Conservation (phyloP, 1,140 invertebrate genomes). For the Temnothorax curvispinosus region DNA sequence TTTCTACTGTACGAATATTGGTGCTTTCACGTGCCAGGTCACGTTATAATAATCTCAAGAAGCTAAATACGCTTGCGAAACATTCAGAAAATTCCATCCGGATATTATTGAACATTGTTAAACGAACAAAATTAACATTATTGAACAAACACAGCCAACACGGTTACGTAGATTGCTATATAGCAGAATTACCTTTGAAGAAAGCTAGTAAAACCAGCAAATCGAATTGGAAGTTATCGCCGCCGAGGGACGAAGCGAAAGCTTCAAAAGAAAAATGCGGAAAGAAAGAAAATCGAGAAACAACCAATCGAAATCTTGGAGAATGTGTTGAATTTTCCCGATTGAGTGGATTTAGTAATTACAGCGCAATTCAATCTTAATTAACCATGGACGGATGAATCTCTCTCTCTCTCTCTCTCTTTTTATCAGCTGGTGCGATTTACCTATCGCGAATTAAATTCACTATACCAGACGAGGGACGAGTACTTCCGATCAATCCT, state of each 20-base stretch:
- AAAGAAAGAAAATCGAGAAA: background rate
- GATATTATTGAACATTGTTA: background rate
- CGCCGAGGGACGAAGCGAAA: background rate
- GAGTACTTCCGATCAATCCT: slow-evolving; percentile 53
- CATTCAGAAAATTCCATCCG: background rate
- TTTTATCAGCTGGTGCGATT: slow-evolving; percentile 56
- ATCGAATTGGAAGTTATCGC: background rate
- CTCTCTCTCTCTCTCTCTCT: slow-evolving; percentile 14
- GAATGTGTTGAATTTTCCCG: background rate
- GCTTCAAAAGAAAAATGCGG: background rate
- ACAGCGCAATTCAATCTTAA: slow-evolving; percentile 70
- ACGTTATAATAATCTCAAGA: background rate
- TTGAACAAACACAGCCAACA: background rate
- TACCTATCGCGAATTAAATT: slow-evolving; percentile 53
- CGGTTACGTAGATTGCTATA: background rate
- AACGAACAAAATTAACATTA: background rate
- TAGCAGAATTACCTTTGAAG: background rate
- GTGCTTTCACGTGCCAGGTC: background rate
- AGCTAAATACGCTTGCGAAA: background rate
- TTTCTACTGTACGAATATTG: background rate
- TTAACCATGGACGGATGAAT: slow-evolving; percentile 66
- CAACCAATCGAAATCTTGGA: background rate
- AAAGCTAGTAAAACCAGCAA: background rate
- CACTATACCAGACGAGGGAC: background rate
- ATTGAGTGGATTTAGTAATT: slow-evolving; percentile 48